Conservation (phyloP, 2,888 invertebrate species). For the Augiades crinisus region DNA sequence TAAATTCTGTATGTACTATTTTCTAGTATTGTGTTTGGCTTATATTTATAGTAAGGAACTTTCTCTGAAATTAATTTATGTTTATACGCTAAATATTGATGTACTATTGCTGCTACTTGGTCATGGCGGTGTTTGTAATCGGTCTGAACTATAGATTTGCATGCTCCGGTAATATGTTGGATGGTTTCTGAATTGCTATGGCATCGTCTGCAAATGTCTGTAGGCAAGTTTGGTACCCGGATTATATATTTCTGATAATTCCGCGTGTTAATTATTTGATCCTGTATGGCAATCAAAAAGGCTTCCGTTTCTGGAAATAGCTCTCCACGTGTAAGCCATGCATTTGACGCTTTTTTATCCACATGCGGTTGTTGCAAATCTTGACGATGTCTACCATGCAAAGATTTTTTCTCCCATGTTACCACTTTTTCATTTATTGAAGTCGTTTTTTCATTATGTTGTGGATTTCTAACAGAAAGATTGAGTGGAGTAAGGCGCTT, state of each 20-base stretch:
- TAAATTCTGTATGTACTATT: conserved; percentile 16
- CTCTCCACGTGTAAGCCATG: conserved; percentile 22
- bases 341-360: conserved; percentile 23
- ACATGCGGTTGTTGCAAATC: too few relatives aligned
- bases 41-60: conserved; percentile 27
- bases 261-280: too few relatives aligned
- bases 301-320: too few relatives aligned
- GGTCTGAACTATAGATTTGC: conserved; percentile 26
- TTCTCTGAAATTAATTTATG: conserved; percentile 8
- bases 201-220: conserved; percentile 21
- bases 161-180: conserved; percentile 31
- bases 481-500: background rate
- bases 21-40: conserved; percentile 14
- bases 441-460: background rate
- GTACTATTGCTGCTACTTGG: conserved; percentile 25
- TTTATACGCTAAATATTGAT: conserved; percentile 25
- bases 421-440: background rate
- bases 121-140: too few relatives aligned
- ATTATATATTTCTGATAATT: too few relatives aligned
- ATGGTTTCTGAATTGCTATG: conserved; percentile 29
- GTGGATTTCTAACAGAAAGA: background rate
- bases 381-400: background rate
- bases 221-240: background rate
- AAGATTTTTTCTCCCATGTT: background rate
- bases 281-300: too few relatives aligned